A percentile compares a stretch with the other conserved stretches of the same genome.
Evolutionary conservation across 2,797 vertebrate species (phyloP).

Genomic region (Rhincodon typus): DNA sequence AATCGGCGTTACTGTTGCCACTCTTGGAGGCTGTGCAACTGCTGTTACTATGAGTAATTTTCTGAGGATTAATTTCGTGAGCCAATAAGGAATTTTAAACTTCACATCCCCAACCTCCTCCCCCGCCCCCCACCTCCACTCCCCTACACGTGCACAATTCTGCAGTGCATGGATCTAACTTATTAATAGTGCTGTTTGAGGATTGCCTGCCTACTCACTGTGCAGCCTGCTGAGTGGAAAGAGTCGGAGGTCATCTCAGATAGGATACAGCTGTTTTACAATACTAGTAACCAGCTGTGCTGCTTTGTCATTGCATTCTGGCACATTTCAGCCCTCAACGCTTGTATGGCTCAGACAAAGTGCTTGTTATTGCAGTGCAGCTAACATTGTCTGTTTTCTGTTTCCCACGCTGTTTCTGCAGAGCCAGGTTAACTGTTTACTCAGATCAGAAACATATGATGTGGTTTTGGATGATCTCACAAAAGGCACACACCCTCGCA

Average conservation of each 20-base stretch:
- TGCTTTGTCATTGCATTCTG: conserved; percentile 12
- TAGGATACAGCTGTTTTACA: conserved; percentile 7
- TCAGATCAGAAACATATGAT: neutral
- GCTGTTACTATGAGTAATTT: neutral
- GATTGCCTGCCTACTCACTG: neutral
- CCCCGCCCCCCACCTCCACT: rapidly evolving
- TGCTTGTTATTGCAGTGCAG: neutral
- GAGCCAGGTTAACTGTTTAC: neutral
- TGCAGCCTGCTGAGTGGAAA: conserved; percentile 12
- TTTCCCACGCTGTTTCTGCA: neutral
- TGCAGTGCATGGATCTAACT: neutral
- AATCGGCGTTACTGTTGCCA: too few species aligned
- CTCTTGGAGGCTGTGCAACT: neutral
- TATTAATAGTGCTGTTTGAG: conserved; percentile 1
- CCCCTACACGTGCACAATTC: neutral
- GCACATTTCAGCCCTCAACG: neutral
- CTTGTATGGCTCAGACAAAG: neutral
- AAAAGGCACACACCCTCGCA: neutral
- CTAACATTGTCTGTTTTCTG: neutral
- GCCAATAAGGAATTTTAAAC: neutral
- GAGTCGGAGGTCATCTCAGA: neutral
- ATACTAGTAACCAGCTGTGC: neutral
- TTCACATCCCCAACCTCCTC: too few species aligned
- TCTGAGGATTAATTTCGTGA: neutral
- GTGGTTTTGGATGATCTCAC: neutral